Evolutionary conservation across 2,113 vertebrate species (phyloP).

Genomic region (Pangasianodon hypophthalmus): DNA sequence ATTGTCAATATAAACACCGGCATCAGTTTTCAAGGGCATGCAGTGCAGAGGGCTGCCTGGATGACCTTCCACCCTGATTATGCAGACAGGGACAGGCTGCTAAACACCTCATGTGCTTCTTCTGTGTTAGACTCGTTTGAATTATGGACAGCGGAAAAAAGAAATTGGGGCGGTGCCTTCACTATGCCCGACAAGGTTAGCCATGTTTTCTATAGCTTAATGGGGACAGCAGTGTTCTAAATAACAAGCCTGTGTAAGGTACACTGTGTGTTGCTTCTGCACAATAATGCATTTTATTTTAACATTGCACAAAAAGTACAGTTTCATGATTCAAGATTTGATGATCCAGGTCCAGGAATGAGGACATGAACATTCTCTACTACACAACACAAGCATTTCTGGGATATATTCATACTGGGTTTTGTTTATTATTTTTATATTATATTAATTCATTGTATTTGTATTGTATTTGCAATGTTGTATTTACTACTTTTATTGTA

Average conservation of each 20-base stretch:
- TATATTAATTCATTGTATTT: not conserved
- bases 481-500: not conserved
- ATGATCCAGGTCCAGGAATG: not conserved
- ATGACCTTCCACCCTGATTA: slow-evolving; percentile 50
- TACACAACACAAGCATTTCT: not conserved
- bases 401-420: not conserved
- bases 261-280: not conserved
- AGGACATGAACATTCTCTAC: not conserved
- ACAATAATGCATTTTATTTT: not conserved
- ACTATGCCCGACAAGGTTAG: slow-evolving; percentile 42
- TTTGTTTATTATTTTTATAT: not conserved
- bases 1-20: slow-evolving; percentile 57
- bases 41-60: not conserved
- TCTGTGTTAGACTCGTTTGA: slow-evolving; percentile 26
- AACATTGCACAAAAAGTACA: not conserved
- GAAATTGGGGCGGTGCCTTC: slow-evolving; percentile 24
- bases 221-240: slow-evolving; percentile 20
- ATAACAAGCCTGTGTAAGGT: slow-evolving; percentile 24
- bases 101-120: slow-evolving; percentile 40
- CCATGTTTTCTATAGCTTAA: slow-evolving; percentile 10
- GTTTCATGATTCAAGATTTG: not conserved
- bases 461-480: not conserved
- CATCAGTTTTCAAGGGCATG: slow-evolving; percentile 56
- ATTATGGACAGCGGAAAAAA: slow-evolving; percentile 42
- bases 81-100: slow-evolving; percentile 44